Base-by-base conservation (phyloP, 2,888 invertebrate species). In the Drosophila sordidula region DNA sequence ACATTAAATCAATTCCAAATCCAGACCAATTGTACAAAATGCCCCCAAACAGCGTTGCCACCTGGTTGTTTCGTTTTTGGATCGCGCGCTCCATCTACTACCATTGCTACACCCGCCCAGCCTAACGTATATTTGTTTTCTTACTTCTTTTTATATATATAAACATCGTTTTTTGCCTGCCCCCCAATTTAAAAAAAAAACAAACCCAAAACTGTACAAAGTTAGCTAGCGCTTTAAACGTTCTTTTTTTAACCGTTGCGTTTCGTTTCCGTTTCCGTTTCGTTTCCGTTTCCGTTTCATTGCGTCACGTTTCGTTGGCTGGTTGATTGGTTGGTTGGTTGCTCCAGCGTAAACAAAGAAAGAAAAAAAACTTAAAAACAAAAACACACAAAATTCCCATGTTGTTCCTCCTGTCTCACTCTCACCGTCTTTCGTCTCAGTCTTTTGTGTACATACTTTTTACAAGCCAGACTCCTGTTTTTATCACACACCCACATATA, bases 321-420 rank as follows among this genome's bases (percentile, higher is more conserved):
- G 67, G 72, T 77, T 79, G 64, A 70, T 81, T 82, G 39, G 63
- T 76, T 74, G 55, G 67, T 83, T 82, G 59, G 69, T 84, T 87
- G 65, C 58, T 67, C 75, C 75, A 73, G 73, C 75, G 25, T 41
- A 44, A 55, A 47, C 29, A 29, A 32, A 18, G 18, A 18, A 18
- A 18, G 18, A 18, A 18, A 18, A 18, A 18, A 18, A 18, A 2
- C 1, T 1, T 39, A 46, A 46, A 12, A 25, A 39, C 50, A 66
- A 12, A 51, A 34, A 34, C 29, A 59, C 56, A 73, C 59, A 72
- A 85, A 36, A 46, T 83, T 86, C 91, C 88, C 90, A 91, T 92
- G 90, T 90, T 89, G 90, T 91, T 90, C 91, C 92, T 90, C 89
- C 91, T 87, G 62, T 69, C 39, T 51, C 58, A 77, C 34, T 49